Percentiles rank a stretch among this genome's conserved stretches.
These are phyloP conservation scores for Leptosomus discolor DNA, from an alignment of 2,113 vertebrate genomes.

Conservation along the genomic window DNA sequence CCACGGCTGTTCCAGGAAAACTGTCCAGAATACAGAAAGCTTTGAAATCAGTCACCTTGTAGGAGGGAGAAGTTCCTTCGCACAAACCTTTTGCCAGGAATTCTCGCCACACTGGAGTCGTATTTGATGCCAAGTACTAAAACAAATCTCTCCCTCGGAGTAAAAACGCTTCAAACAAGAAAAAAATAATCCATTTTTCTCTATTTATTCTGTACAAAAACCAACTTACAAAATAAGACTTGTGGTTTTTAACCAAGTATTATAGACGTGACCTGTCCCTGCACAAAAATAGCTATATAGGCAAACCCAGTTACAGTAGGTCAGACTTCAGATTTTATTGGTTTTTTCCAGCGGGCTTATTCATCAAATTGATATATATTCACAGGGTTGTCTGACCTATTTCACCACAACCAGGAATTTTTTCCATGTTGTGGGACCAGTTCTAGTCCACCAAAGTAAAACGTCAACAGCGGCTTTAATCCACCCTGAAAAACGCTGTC, in stretches of 20 bases:
- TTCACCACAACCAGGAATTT: background rate
- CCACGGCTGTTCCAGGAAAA: background rate
- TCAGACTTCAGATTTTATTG: background rate
- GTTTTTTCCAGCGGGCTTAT: background rate
- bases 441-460: conserved; percentile 8
- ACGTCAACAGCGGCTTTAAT: background rate
- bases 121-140: background rate
- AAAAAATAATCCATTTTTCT: background rate
- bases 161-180: background rate
- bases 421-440: background rate
- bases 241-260: background rate
- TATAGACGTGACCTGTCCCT: background rate
- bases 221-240: background rate
- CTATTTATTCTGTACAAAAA: background rate
- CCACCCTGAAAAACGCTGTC: background rate
- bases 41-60: background rate
- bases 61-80: background rate
- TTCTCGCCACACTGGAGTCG: rapidly evolving
- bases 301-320: background rate
- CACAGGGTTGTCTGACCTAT: background rate
- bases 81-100: background rate
- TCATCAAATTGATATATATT: background rate
- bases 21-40: background rate
- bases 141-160: background rate
- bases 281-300: background rate